phyloP scores from a whole-genome alignment of 2,797 vertebrate genomes.

The Gallinago stenura region DNA sequence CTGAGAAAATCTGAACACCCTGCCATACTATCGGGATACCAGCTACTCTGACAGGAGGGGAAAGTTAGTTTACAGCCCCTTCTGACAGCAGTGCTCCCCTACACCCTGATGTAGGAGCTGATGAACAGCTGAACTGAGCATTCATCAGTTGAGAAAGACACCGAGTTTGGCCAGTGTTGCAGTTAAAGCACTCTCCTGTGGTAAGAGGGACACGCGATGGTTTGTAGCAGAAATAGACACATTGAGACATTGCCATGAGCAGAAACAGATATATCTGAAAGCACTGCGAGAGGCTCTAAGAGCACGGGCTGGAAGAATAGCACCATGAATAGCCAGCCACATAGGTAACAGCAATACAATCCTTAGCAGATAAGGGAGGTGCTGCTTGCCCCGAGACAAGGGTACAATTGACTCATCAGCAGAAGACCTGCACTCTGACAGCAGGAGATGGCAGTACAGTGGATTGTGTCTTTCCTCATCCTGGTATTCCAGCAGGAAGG shows the following conservation, averaged over 20 bases:
- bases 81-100: background rate
- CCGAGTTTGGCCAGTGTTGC: background rate
- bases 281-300: background rate
- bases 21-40: background rate
- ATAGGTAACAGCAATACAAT: background rate
- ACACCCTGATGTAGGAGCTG: background rate
- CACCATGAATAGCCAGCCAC: background rate
- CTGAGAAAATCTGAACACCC: background rate
- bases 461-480: background rate
- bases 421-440: background rate
- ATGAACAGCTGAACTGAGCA: background rate
- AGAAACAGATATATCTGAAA: background rate
- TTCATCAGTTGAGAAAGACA: background rate
- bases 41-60: background rate
- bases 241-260: background rate
- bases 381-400: background rate
- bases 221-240: background rate
- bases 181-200: background rate
- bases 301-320: background rate
- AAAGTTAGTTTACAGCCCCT: background rate
- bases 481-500: background rate
- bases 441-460: background rate
- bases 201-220: background rate
- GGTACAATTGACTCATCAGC: background rate
- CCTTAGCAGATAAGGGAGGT: background rate